phyloP scores from a whole-genome alignment of 2,888 invertebrate species.

The Archips crataeganus region DNA sequence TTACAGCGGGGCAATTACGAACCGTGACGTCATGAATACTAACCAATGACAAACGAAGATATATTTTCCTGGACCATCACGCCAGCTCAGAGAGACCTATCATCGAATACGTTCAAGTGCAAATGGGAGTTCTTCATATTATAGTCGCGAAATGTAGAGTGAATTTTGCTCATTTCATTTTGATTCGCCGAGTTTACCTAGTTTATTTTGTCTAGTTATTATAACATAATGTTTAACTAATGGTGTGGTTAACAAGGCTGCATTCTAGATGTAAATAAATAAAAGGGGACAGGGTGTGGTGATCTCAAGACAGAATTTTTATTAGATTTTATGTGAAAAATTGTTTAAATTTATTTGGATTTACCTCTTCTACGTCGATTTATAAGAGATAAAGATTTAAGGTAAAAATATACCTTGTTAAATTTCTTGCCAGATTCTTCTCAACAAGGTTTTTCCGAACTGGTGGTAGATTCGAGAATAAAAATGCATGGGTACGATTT shows the following conservation, averaged over 20 bases:
- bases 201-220: not conserved
- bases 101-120: not conserved
- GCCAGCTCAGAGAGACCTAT: not conserved
- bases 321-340: too few species aligned
- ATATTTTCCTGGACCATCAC: conserved; percentile 3
- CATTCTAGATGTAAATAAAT: too few species aligned
- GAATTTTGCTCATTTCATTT: not conserved
- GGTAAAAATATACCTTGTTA: too few species aligned
- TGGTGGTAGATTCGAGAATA: too few species aligned
- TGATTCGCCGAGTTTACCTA: too few species aligned
- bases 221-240: not conserved
- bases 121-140: not conserved
- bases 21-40: conserved; percentile 9
- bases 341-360: too few species aligned
- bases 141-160: not conserved
- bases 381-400: too few species aligned
- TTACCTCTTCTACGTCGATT: too few species aligned
- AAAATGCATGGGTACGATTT: not conserved
- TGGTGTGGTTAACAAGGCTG: too few species aligned
- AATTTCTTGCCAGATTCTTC: too few species aligned
- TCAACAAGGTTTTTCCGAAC: too few species aligned
- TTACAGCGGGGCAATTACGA: not conserved
- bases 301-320: too few species aligned
- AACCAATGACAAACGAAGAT: conserved; percentile 11
- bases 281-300: not conserved